Conservation (phyloP, 1,140 invertebrate genomes). For the Apocrypta bakeri region DNA sequence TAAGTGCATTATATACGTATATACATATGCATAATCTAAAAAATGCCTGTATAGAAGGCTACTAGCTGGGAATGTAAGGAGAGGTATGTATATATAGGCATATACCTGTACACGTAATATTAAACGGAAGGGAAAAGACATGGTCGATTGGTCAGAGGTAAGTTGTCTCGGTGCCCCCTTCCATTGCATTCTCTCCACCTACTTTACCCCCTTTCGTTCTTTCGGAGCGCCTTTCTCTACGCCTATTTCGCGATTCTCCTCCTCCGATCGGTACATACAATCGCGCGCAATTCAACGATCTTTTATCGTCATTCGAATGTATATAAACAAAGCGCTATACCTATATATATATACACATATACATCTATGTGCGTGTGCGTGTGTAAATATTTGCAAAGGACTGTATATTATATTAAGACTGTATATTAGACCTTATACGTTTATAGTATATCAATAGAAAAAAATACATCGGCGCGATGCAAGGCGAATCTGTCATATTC, state of each 20-base stretch:
- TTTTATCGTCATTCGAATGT: too few species aligned
- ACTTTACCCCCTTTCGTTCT: constrained; percentile 16
- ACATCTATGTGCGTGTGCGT: too few species aligned
- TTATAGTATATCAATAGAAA: background rate
- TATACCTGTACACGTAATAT: background rate
- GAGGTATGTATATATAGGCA: background rate
- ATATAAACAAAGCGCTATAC: too few species aligned
- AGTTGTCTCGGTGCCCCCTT: constrained; percentile 26
- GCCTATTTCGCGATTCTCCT: background rate
- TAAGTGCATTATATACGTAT: too few species aligned
- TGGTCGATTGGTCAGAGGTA: constrained; percentile 29
- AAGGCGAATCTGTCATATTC: background rate
- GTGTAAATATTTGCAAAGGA: too few species aligned
- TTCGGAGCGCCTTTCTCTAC: background rate
- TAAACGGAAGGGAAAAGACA: background rate
- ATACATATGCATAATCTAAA: too few species aligned
- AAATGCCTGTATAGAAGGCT: too few species aligned
- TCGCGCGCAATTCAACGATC: too few species aligned
- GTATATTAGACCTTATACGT: too few species aligned
- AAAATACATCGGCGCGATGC: too few species aligned
- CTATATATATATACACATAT: too few species aligned
- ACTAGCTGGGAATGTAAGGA: background rate
- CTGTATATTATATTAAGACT: too few species aligned
- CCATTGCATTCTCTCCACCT: constrained; percentile 28
- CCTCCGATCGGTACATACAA: background rate